These are phyloP conservation scores for Hemiprocne comata DNA, from an alignment of 2,113 vertebrate species.

Conservation along the genomic window DNA sequence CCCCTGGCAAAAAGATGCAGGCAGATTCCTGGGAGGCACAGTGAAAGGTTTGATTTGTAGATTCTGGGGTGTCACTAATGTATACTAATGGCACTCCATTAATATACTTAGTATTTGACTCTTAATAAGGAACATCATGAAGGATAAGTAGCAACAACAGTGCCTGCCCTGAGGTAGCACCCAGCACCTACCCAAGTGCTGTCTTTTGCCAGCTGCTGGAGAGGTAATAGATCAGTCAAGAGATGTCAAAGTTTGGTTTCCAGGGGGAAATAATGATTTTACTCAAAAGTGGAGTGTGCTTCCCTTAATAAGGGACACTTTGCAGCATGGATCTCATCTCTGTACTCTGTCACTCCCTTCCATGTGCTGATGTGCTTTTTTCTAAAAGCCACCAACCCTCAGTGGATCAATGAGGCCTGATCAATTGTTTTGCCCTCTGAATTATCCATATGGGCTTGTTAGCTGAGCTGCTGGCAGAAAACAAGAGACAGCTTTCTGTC, in stretches of 20 bases:
- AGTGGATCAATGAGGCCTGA: constrained; percentile 34
- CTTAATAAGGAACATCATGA: background rate
- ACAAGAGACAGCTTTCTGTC: constrained; percentile 16
- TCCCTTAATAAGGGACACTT: background rate
- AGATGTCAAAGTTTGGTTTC: background rate
- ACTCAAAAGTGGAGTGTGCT: background rate
- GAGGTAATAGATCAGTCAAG: background rate
- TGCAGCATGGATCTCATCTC: background rate
- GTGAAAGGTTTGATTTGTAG: background rate
- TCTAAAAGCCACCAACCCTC: background rate
- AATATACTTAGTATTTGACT: background rate
- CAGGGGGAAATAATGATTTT: background rate
- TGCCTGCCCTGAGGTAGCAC: background rate
- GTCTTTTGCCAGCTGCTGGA: background rate
- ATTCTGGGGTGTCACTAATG: background rate
- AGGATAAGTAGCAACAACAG: background rate
- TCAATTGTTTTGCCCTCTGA: constrained; percentile 53
- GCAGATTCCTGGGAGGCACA: background rate
- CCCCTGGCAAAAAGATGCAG: background rate
- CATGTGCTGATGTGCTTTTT: background rate
- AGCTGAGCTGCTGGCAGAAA: constrained; percentile 53
- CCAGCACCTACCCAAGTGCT: background rate
- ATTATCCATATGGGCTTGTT: constrained; percentile 16
- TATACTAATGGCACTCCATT: background rate
- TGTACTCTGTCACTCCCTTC: background rate